These are phyloP conservation scores for Picathartes gymnocephalus DNA, from an alignment of 2,113 vertebrate species.

Conservation along the genomic window DNA sequence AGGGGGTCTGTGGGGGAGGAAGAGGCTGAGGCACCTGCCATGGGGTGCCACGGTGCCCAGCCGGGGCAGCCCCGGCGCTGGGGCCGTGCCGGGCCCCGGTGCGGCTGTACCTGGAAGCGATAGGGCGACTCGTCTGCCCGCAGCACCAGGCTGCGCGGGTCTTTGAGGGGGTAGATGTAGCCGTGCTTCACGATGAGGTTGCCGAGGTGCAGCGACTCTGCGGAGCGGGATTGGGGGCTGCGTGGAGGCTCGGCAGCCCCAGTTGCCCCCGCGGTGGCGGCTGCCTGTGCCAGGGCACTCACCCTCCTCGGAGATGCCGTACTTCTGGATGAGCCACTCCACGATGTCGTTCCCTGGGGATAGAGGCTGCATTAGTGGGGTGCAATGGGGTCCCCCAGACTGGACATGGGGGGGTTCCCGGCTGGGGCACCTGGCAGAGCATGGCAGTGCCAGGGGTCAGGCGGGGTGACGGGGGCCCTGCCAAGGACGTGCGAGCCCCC, in stretches of 20 bases:
- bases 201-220: conserved; percentile 86
- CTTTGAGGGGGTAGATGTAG: conserved; percentile 87
- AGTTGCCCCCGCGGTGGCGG: fast-evolving
- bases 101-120: conserved; percentile 84
- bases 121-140: conserved; percentile 82
- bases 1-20: conserved; percentile 77
- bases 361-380: background rate
- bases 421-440: background rate
- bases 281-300: background rate
- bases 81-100: fast-evolving
- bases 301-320: conserved; percentile 83
- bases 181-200: conserved; percentile 81
- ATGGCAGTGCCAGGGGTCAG: background rate
- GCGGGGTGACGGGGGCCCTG: background rate
- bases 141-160: conserved; percentile 76
- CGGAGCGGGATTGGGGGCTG: background rate
- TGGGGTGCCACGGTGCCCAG: fast-evolving
- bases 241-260: background rate
- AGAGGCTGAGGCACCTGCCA: fast-evolving
- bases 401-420: fast-evolving
- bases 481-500: background rate
- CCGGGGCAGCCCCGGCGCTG: fast-evolving
- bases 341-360: conserved; percentile 80
- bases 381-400: background rate
- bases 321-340: conserved; percentile 85